Evolutionary conservation across 2,797 vertebrate species (phyloP).

Genomic region (Ctenochaetus hawaiiensis): DNA sequence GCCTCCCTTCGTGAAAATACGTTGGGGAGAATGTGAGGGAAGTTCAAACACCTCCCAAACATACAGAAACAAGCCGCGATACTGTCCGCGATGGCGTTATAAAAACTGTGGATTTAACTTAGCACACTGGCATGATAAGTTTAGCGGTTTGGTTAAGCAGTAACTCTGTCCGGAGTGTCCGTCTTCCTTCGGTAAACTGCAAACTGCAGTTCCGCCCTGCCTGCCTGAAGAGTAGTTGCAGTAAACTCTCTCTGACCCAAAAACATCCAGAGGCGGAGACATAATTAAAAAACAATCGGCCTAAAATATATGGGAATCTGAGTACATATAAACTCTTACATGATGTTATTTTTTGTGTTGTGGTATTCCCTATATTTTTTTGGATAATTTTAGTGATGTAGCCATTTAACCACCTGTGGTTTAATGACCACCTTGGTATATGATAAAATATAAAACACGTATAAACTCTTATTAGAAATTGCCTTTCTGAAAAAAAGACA

Average conservation of each 20-base stretch:
- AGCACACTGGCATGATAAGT: constrained; percentile 18
- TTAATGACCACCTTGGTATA: not conserved
- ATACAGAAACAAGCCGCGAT: constrained; percentile 42
- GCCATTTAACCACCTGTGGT: too few relatives aligned
- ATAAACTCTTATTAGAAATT: not conserved
- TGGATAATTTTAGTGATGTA: too few relatives aligned
- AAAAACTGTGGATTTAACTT: not conserved
- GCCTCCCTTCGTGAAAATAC: constrained; percentile 83
- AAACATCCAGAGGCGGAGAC: constrained; percentile 74
- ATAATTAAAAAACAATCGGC: constrained; percentile 12
- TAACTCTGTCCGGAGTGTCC: constrained; percentile 40
- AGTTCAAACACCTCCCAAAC: constrained; percentile 68
- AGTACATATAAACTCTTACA: not conserved
- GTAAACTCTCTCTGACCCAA: constrained; percentile 81
- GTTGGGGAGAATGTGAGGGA: constrained; percentile 67
- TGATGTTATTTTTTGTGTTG: not conserved
- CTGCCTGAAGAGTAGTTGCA: constrained; percentile 45
- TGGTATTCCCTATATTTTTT: not conserved
- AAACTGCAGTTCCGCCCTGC: constrained; percentile 25
- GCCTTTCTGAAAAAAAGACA: not conserved
- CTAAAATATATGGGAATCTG: not conserved
- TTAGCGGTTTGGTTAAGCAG: constrained; percentile 41
- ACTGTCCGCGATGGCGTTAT: constrained; percentile 31
- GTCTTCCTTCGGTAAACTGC: constrained; percentile 14
- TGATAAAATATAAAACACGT: too few relatives aligned